These are phyloP conservation scores for Promerops cafer DNA, from an alignment of 2,113 vertebrate species.

Conservation along the genomic window DNA sequence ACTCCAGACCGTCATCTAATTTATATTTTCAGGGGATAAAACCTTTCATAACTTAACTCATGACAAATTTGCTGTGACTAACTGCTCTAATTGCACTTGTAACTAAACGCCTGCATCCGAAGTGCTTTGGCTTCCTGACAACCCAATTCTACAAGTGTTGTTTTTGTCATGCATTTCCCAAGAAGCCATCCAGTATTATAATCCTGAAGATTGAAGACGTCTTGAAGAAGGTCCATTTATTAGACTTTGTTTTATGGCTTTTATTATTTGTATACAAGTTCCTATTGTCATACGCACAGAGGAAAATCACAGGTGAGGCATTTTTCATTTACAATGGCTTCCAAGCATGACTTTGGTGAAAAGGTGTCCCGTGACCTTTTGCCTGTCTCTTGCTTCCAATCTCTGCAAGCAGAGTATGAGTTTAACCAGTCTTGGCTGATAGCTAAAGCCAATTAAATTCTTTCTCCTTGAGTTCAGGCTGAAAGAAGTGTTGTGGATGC, in stretches of 20 bases:
- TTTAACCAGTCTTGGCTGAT: not conserved
- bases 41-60: not conserved
- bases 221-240: not conserved
- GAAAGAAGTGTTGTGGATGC: not conserved
- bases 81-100: not conserved
- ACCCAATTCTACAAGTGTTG: not conserved
- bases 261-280: not conserved
- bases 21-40: not conserved
- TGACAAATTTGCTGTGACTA: not conserved
- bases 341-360: not conserved
- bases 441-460: not conserved
- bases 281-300: not conserved
- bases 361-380: not conserved
- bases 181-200: not conserved
- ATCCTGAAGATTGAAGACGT: not conserved
- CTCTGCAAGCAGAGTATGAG: not conserved
- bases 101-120: not conserved
- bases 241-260: not conserved
- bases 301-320: rapidly evolving
- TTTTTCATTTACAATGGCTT: not conserved
- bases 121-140: not conserved
- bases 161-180: not conserved
- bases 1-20: not conserved
- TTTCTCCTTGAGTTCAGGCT: not conserved
- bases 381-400: not conserved